Percentiles rank a stretch among this genome's conserved stretches.
Conservation (phyloP, 2,888 invertebrate species). For the Lasioglossum figueresi region DNA sequence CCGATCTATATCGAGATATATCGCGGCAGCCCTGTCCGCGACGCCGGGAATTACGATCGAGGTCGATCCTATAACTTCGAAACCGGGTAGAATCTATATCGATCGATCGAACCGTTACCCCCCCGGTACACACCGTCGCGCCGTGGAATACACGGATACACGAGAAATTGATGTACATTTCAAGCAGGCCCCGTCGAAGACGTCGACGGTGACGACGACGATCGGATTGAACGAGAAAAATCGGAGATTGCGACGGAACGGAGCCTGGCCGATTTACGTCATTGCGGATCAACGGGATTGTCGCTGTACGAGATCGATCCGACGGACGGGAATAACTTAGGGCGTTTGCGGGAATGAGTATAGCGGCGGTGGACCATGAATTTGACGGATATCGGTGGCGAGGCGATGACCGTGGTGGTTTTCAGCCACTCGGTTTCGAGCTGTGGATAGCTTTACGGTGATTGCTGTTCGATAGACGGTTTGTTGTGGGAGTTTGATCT, state of each 20-base stretch:
- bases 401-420: neutral
- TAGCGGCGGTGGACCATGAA: neutral
- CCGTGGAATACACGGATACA: neutral
- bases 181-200: conserved; percentile 29
- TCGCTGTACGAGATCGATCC: conserved; percentile 13
- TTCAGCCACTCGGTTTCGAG: neutral
- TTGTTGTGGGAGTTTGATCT: accelerated
- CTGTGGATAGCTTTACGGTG: neutral
- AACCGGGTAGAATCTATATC: conserved; percentile 49
- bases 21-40: conserved; percentile 47
- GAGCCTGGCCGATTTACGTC: conserved; percentile 38
- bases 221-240: conserved; percentile 2
- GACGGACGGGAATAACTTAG: conserved; percentile 27
- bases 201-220: conserved; percentile 17
- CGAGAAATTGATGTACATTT: conserved; percentile 61
- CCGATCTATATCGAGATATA: conserved; percentile 62
- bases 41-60: conserved; percentile 54
- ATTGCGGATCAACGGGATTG: conserved; percentile 45
- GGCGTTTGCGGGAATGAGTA: neutral
- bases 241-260: conserved; percentile 24
- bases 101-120: conserved; percentile 47
- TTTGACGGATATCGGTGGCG: neutral
- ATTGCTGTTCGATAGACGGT: neutral
- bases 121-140: neutral
- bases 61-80: conserved; percentile 55